Evolutionary conservation across 1,140 invertebrate species (phyloP), one percentile per base, ranked within the genome.

Genomic region (Drosophila tani): DNA sequence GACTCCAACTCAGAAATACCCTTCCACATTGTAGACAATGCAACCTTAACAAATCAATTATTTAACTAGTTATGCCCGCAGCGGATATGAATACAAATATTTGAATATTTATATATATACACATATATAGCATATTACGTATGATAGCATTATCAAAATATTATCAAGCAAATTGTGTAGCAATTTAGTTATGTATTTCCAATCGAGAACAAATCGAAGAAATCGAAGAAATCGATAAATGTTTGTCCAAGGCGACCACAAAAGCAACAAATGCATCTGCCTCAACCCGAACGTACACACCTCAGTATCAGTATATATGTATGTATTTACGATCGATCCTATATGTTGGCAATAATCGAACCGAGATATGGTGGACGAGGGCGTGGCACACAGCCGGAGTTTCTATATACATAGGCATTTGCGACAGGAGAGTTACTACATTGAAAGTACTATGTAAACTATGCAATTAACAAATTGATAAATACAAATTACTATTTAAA

Each of bases 401-500:
- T 50, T 70, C 45, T 49, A 81, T 47, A 67, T 49, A 81, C 43
- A 67, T 51, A 46, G 70, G 69, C 67, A 70, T 73, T 51, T 59
- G 69, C 69, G 51, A 74, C 24, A 55, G 68, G 55, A 65, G 67
- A 75, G 63, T 62, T 58, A 78, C 50, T 66, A 70, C 62, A 56
- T 63, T 51, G 21, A 63, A 63, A 63, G 59, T 63, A 75, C 47
- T 73, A 76, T 85, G 83, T 81, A 88, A 88, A 83, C 69, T 87
- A 87, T 79, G 80, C 74, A 83, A 88, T 88, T 87, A 81, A 87
- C 77, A 87, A 87, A 87, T 84, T 88, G 81, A 87, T 88, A 83
- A 87, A 80, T 70, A 87, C 75, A 87, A 87, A 58, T 77, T 83
- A 80, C 75, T 68, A 86, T 79, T 79, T 75, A 74, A 84, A 82